These are phyloP conservation scores for Polydrusus cervinus DNA, from an alignment of 2,888 invertebrate genomes.

Conservation along the genomic window DNA sequence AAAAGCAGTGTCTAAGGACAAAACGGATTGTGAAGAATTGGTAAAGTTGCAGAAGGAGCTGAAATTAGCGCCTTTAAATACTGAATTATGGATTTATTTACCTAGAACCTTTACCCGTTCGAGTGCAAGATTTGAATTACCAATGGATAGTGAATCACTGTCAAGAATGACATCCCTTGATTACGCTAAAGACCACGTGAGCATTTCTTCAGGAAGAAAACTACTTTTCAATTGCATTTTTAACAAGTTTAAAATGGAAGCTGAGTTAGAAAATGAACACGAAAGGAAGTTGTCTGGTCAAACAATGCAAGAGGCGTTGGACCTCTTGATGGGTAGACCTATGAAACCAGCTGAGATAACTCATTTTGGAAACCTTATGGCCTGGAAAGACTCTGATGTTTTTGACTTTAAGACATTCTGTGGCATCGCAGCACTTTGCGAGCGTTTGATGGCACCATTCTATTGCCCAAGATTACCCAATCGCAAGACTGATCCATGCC, in stretches of 20 bases:
- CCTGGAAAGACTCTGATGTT: conserved; percentile 73
- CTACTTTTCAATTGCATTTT: conserved; percentile 76
- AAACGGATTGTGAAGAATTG: conserved; percentile 73
- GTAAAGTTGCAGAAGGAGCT: conserved; percentile 72
- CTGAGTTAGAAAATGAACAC: conserved; percentile 63
- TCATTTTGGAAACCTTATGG: conserved; percentile 73
- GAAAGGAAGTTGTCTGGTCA: conserved; percentile 71
- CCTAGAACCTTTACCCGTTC: conserved; percentile 85
- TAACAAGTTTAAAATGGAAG: conserved; percentile 67
- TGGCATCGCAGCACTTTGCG: conserved; percentile 85
- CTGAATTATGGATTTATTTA: conserved; percentile 78
- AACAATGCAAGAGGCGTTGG: conserved; percentile 75
- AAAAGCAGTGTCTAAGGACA: conserved; percentile 67
- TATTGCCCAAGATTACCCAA: conserved; percentile 71
- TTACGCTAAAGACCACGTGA: conserved; percentile 81
- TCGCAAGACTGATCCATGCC: conserved; percentile 79
- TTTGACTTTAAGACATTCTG: conserved; percentile 85
- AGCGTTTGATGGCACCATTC: conserved; percentile 78
- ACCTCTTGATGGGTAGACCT: conserved; percentile 79
- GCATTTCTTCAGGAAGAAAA: conserved; percentile 76
- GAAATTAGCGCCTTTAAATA: conserved; percentile 72
- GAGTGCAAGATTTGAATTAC: conserved; percentile 84
- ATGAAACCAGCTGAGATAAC: conserved; percentile 73
- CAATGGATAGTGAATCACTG: conserved; percentile 78
- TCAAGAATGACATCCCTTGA: conserved; percentile 78